A percentile compares a stretch with the other conserved stretches of the same genome.
Conservation (phyloP, 2,113 vertebrate species). For the Esox niger region DNA sequence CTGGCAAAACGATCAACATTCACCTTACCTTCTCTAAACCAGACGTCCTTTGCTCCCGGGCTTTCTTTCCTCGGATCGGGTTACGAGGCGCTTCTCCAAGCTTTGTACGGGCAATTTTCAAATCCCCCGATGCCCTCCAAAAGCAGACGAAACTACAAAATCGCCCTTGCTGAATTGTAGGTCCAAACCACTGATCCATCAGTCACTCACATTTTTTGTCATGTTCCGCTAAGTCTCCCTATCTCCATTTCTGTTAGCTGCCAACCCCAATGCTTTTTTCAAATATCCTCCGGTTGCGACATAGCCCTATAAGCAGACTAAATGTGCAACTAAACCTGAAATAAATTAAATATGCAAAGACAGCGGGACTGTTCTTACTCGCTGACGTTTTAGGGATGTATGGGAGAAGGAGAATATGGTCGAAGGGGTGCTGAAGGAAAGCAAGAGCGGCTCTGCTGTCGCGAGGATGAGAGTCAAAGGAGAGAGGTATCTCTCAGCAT, state of each 20-base stretch:
- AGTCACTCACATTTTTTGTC: constrained; percentile 64
- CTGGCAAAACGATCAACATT: constrained; percentile 55
- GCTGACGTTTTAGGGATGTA: not conserved
- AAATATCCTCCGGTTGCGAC: constrained; percentile 63
- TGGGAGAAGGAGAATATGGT: constrained; percentile 5
- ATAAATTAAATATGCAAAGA: constrained; percentile 46
- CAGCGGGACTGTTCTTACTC: constrained; percentile 20
- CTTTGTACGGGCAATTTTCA: constrained; percentile 28
- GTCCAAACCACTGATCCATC: constrained; percentile 64
- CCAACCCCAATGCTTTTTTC: constrained; percentile 48
- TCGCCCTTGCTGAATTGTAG: constrained; percentile 57
- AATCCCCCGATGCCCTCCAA: constrained; percentile 43
- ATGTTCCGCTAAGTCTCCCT: constrained; percentile 53
- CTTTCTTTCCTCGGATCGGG: constrained; percentile 27
- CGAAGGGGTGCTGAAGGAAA: constrained; percentile 4
- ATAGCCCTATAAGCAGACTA: constrained; percentile 33
- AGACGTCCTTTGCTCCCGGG: constrained; percentile 23
- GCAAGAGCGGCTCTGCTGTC: not conserved
- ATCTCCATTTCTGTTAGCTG: constrained; percentile 28
- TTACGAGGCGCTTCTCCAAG: constrained; percentile 32
- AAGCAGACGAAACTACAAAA: constrained; percentile 54
- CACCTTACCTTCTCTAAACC: constrained; percentile 58
- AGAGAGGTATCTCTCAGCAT: not conserved
- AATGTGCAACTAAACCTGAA: constrained; percentile 37
- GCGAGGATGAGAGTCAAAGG: not conserved